Evolutionary conservation across 2,797 vertebrate species (phyloP).

Genomic region (Sebastes flavidus): DNA sequence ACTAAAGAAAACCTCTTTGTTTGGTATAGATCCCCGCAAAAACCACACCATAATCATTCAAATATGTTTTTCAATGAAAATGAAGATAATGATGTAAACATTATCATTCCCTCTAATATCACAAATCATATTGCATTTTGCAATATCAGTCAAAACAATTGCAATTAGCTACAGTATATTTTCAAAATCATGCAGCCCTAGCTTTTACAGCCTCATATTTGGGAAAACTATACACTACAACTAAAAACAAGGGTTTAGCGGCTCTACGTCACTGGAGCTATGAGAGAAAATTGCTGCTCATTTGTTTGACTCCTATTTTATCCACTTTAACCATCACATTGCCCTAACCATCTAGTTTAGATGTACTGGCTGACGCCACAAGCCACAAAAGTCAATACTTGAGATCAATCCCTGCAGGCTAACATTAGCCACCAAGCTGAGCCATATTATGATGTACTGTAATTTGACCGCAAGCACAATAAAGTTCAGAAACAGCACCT

Average conservation of each 20-base stretch:
- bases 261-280: neutral
- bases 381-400: neutral
- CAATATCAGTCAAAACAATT: no score
- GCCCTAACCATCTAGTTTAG: neutral
- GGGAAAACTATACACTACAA: neutral
- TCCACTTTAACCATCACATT: neutral
- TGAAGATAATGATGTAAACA: no score
- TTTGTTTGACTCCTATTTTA: neutral
- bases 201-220: neutral
- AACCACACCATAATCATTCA: no score
- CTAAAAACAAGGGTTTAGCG: neutral
- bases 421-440: neutral
- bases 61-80: no score
- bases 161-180: no score
- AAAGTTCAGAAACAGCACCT: neutral
- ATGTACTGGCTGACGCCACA: neutral
- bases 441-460: neutral
- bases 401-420: neutral
- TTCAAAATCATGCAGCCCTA: no score
- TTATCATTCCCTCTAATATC: no score
- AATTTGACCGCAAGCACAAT: neutral
- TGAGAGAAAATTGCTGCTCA: neutral
- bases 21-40: no score
- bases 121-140: no score
- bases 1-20: no score